phyloP scores from a whole-genome alignment of 2,113 vertebrate species.

The Eulemur rufifrons region DNA sequence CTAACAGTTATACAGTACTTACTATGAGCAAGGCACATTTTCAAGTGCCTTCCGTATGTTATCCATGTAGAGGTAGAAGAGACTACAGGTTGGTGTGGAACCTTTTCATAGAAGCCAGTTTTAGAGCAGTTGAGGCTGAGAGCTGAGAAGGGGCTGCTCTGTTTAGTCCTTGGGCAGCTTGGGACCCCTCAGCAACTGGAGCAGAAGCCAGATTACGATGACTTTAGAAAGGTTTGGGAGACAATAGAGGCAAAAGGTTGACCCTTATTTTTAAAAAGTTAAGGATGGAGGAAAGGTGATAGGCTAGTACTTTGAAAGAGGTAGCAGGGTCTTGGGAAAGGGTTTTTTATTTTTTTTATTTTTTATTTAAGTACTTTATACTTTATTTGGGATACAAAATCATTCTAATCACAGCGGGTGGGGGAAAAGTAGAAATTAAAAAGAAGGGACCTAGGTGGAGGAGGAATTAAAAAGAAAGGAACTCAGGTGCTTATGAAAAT shows the following conservation, averaged over 20 bases:
- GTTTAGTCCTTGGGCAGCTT: not conserved
- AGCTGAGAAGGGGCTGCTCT: not conserved
- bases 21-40: not conserved
- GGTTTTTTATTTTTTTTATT: not conserved
- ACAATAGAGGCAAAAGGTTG: not conserved
- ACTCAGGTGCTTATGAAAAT: not conserved
- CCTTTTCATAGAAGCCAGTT: not conserved
- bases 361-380: not conserved
- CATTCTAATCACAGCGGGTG: not conserved
- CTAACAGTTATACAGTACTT: not conserved
- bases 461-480: not conserved
- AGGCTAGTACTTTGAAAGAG: not conserved
- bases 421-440: not conserved
- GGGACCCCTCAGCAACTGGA: not conserved
- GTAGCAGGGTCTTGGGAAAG: not conserved
- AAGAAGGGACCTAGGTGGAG: not conserved
- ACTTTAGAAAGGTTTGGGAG: slow-evolving; percentile 5
- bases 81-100: not conserved
- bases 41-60: not conserved
- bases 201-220: not conserved
- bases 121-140: not conserved
- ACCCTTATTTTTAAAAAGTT: not conserved
- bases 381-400: slow-evolving; percentile 41
- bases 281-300: not conserved
- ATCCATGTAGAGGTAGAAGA: not conserved